These are phyloP conservation scores for Leontopithecus rosalia DNA, from an alignment of 2,797 vertebrate species.

Conservation along the genomic window DNA sequence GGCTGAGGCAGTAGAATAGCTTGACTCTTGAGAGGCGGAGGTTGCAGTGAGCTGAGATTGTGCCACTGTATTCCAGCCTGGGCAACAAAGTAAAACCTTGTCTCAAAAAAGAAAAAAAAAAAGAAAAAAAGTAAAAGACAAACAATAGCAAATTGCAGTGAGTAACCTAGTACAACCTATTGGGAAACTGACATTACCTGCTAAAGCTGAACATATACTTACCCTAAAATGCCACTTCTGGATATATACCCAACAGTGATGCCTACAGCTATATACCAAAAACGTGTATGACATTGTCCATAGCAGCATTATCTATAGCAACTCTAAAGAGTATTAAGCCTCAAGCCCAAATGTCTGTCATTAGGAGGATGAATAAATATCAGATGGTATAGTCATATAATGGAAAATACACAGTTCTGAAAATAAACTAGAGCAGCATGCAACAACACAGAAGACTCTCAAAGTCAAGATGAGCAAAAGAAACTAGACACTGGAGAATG, in stretches of 20 bases:
- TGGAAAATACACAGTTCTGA: background rate
- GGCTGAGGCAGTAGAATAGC: no score
- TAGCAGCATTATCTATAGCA: no score
- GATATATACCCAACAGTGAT: no score
- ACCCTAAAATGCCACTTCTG: background rate
- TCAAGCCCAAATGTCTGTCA: background rate
- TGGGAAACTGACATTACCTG: background rate
- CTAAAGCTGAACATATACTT: background rate
- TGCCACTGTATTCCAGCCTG: no score
- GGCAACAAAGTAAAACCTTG: no score
- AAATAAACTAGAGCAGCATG: background rate
- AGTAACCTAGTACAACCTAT: background rate
- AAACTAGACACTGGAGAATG: background rate
- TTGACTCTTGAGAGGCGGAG: no score
- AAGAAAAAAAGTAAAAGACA: background rate
- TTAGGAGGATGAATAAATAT: background rate
- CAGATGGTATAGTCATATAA: fast-evolving
- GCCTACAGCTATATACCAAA: no score
- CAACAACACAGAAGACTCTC: fast-evolving
- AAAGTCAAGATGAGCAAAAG: background rate
- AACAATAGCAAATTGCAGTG: fast-evolving
- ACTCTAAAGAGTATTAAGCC: background rate
- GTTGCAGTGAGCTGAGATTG: no score
- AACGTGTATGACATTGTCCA: no score
- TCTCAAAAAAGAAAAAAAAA: no score